Evolutionary conservation across 37 sponge, comb jelly and placozoan species (phyloP), one percentile per base, ranked within the genome.

Genomic region (Haliclona indistincta): DNA sequence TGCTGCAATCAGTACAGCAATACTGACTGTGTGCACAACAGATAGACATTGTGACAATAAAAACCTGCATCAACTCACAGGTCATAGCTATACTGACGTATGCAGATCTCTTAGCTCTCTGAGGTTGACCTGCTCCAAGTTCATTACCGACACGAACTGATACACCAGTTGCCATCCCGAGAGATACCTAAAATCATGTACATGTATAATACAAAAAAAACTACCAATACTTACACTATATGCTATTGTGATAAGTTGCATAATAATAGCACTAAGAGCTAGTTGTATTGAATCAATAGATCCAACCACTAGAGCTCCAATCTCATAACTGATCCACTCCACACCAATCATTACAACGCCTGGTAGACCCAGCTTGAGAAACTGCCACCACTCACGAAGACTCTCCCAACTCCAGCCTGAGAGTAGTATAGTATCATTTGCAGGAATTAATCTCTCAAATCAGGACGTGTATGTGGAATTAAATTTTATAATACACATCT

Each of bases 121-220:
- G 0, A 25, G 77, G 71, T 23, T 84, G 56, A 37, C 84, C 84
- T 53, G 88, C 82, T 47, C 88, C 88, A 6, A 88, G 78, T 43
- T 73, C 74, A 58, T 88, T 88, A 3, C 88, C 88, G 3, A 88
- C 79, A 26, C 88, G 54, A 4, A 88, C 54, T 29, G 78, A 42
- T 2, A 38, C 74, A 5, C 83, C 74, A 0, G 81, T 54, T 15
- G 55, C n/a, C 4, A 78, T 51, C 10, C 77, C 76, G 11, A 84
- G 25, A 3, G 76, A 28, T n/a, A 43, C 19, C 84, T 84, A 58
- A 25, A 54, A n/a, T 47, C 11, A 19, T 49, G 15, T 17, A 49
- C 11, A 49, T 17, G 11, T 11, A 28, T 20, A n/a, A 61, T 20
- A 20, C 8, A n/a, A 61, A n/a, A 61, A 8, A 28, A 61, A 25